A percentile compares a stretch with the other conserved stretches of the same genome.
Evolutionary conservation across 35 echinoderm and acorn worm species (phyloP).

Genomic region (Patiria miniata): DNA sequence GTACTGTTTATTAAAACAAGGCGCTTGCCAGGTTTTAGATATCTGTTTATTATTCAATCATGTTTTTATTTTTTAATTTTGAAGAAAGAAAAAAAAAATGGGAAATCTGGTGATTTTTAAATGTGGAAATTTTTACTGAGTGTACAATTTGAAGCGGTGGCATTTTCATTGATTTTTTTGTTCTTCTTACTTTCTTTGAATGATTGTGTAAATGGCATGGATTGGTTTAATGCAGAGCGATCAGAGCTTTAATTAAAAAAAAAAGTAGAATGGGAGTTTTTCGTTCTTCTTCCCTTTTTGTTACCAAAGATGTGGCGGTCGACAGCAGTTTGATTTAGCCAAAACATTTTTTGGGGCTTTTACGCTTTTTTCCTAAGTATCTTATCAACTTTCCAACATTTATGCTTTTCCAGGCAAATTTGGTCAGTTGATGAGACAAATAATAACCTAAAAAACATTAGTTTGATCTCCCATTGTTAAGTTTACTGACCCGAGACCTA

Average conservation of each 20-base stretch:
- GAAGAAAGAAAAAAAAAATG: neutral
- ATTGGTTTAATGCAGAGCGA: too few relatives aligned
- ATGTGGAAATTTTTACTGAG: neutral
- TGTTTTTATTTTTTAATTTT: neutral
- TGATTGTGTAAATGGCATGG: neutral
- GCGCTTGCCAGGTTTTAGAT: conserved; percentile 16
- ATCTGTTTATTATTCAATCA: neutral
- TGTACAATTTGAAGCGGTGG: neutral
- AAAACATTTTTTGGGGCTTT: too few relatives aligned
- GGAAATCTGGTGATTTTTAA: neutral
- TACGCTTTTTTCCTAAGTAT: too few relatives aligned
- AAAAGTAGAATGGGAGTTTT: too few relatives aligned
- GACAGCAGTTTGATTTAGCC: too few relatives aligned
- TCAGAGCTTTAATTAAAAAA: too few relatives aligned
- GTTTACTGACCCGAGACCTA: too few relatives aligned
- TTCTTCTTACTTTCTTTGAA: neutral
- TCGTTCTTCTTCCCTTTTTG: neutral
- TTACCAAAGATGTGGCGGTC: neutral
- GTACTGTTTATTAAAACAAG: neutral
- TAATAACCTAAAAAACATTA: too few relatives aligned
- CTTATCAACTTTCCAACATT: too few relatives aligned
- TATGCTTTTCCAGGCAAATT: too few relatives aligned
- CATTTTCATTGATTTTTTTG: neutral
- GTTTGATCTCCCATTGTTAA: too few relatives aligned
- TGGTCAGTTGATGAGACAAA: too few relatives aligned